These are phyloP conservation scores for Chromobotia macracanthus DNA, from an alignment of 2,797 vertebrate genomes.

Conservation along the genomic window DNA sequence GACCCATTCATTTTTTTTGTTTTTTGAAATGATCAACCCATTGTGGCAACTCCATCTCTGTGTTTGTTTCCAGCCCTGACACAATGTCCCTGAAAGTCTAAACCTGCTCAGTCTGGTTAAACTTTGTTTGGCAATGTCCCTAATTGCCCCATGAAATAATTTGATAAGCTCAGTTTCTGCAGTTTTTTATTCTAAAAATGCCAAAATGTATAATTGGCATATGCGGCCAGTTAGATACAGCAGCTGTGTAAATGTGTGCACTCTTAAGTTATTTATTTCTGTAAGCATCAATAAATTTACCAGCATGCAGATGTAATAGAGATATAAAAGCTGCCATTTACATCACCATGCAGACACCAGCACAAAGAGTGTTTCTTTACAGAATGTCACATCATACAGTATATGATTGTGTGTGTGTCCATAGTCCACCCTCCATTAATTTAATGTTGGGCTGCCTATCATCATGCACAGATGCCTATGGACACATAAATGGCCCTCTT, in stretches of 20 bases:
- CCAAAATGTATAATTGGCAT: not conserved
- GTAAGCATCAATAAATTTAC: conserved; percentile 17
- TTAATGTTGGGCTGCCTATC: conserved; percentile 96
- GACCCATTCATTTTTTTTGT: conserved; percentile 37
- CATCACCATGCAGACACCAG: conserved; percentile 3
- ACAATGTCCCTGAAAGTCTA: not conserved
- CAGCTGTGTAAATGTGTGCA: conserved; percentile 5
- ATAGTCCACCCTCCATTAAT: conserved; percentile 83
- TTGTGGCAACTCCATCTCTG: conserved; percentile 18
- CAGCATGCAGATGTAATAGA: not conserved
- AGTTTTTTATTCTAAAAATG: not conserved
- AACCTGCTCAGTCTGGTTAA: no score
- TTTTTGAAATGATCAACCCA: conserved; percentile 57
- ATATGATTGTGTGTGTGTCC: conserved; percentile 27
- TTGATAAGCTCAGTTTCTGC: not conserved
- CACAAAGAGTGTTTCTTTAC: conserved; percentile 19
- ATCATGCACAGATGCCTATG: conserved; percentile 97
- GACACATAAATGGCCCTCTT: conserved; percentile 96
- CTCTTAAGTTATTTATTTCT: conserved; percentile 11
- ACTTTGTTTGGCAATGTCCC: not conserved
- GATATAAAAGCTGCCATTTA: conserved; percentile 20
- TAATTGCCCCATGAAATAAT: not conserved
- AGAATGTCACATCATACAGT: not conserved
- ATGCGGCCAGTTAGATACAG: not conserved
- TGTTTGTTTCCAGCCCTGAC: not conserved